Percentiles rank a stretch among this genome's conserved stretches.
phyloP scores from a whole-genome alignment of 2,113 vertebrate species.

The Eidolon helvum region DNA sequence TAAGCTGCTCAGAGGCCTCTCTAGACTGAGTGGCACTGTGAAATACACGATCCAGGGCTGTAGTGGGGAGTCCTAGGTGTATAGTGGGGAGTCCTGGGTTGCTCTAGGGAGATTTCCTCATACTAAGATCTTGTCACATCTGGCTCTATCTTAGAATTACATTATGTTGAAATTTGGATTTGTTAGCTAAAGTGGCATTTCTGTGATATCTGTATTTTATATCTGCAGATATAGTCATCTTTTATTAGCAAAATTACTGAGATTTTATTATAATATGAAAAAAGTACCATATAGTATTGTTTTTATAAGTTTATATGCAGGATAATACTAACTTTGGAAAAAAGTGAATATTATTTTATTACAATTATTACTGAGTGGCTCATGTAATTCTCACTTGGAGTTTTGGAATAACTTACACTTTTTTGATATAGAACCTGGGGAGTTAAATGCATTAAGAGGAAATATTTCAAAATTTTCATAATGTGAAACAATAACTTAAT shows the following conservation, averaged over 20 bases:
- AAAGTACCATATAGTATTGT: background rate
- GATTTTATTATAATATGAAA: background rate
- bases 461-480: slow-evolving; percentile 7
- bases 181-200: slow-evolving; percentile 15
- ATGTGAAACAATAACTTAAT: background rate
- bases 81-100: background rate
- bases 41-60: background rate
- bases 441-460: slow-evolving; percentile 17
- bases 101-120: background rate
- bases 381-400: background rate
- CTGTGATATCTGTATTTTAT: background rate
- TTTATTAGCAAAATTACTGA: background rate
- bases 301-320: slow-evolving; percentile 24
- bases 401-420: background rate
- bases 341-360: background rate
- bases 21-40: background rate
- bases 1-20: background rate
- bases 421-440: background rate
- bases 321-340: background rate
- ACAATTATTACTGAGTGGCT: background rate
- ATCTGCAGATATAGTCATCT: background rate
- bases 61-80: background rate
- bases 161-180: slow-evolving; percentile 1
- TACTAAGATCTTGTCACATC: background rate
- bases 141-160: background rate